Evolutionary conservation across 2,797 vertebrate species (phyloP), one percentile per base, ranked within the genome.

Genomic region (Miichthys miiuy): DNA sequence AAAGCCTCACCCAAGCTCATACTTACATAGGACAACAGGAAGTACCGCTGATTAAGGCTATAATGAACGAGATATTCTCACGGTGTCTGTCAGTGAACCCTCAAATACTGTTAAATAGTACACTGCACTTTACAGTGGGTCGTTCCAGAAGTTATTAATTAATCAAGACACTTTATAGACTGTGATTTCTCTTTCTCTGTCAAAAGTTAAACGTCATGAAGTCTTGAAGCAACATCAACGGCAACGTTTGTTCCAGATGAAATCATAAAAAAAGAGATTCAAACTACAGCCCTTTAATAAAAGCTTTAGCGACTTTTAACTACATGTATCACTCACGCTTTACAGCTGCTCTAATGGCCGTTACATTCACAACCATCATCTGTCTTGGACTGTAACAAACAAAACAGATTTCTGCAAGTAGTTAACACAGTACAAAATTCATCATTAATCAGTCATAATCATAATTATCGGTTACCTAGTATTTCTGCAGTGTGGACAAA

Each of bases 1-100:
- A 44, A 68, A 30, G 56, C 6, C 46, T 42, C 55, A 72, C 42
- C 27, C 10, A 65, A 50, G 34, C 79, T 80, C 61, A 55, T 72
- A 34, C 70, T 83, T 65, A 63, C 72, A 82, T 55, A 69, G 57
- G 61, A 62, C 17, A 25, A 51, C 20, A 58, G 27, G 20, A 75
- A 56, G 70, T 20, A 17, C 2, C 23, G 1, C 46, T 46, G 63
- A 55, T 60, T 5, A 21, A 66, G 27, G 20, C 30, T 46, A 50
- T 7, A 18, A 27, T 30, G 14, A 77, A 30, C 23, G 0, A 21
- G 38, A 72, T 12, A 16, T 44, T 56, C 5, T 42, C 13, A 23
- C 5, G 30, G 9, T 17, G 38, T 55, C 68, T 2, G 27, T 77
- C 25, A 64, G 57, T 52, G 6, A 64, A 55, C 21, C 23, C 56